Conservation (phyloP, 2,888 invertebrate species). For the Watsonalla cultraria region DNA sequence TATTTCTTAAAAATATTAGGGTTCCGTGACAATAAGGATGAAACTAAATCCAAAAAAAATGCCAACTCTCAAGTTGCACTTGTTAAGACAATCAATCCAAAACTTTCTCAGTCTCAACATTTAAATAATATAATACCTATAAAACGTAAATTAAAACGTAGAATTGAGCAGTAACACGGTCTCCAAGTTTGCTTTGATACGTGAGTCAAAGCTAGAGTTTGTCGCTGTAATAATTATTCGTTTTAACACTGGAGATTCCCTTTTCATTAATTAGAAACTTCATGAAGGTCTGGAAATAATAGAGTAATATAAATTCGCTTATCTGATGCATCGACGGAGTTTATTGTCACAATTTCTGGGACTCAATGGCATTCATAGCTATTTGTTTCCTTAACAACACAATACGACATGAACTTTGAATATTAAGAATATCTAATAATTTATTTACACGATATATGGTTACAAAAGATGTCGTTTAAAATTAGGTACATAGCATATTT, state of each 20-base stretch:
- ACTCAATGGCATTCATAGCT: neutral
- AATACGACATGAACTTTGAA: too few species aligned
- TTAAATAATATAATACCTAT: neutral
- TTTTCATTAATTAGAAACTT: conserved; percentile 51
- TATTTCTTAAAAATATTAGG: too few species aligned
- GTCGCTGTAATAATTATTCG: conserved; percentile 9
- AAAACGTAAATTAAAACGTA: neutral
- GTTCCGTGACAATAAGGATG: too few species aligned
- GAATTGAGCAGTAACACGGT: conserved; percentile 1
- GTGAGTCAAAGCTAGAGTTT: conserved; percentile 4
- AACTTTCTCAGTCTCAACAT: neutral
- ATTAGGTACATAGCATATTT: too few species aligned
- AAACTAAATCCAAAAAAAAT: too few species aligned
- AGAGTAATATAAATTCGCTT: conserved; percentile 33
- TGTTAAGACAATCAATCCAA: neutral
- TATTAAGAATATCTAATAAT: too few species aligned
- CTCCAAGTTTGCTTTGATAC: conserved; percentile 2
- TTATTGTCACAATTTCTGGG: conserved; percentile 26
- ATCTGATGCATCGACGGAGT: conserved; percentile 27
- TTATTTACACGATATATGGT: too few species aligned
- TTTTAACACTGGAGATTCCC: conserved; percentile 16
- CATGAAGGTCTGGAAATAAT: conserved; percentile 35
- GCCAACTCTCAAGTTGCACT: neutral
- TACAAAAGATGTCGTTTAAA: too few species aligned
- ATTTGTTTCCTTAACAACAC: conserved; percentile 12